Evolutionary conservation across 2,888 invertebrate genomes (phyloP).

Genomic region (Trichogramma evanescens): DNA sequence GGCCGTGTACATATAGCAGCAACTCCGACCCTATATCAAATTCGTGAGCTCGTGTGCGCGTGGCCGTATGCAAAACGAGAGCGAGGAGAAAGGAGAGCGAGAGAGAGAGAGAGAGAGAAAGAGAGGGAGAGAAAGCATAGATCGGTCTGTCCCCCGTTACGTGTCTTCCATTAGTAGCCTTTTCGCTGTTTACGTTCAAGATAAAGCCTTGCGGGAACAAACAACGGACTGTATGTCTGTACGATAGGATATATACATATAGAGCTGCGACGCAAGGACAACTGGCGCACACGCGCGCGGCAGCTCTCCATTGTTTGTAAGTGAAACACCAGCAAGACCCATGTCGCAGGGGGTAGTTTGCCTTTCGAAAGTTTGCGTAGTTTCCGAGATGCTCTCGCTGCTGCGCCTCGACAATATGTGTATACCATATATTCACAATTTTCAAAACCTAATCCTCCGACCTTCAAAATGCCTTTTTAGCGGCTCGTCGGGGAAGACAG

Average conservation of each 20-base stretch:
- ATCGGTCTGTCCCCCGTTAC: constrained; percentile 5
- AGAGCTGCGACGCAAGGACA: too few relatives aligned
- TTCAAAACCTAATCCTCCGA: too few relatives aligned
- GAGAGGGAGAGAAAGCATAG: too few relatives aligned
- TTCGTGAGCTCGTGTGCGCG: too few relatives aligned
- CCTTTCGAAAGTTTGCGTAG: constrained; percentile 28
- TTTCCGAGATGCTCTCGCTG: constrained; percentile 24
- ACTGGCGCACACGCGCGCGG: constrained; percentile 10
- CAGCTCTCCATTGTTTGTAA: constrained; percentile 8
- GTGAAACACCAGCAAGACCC: too few relatives aligned
- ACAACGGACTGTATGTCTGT: constrained; percentile 30
- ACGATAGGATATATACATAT: too few relatives aligned
- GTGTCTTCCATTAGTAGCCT: constrained; percentile 31
- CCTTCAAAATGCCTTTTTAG: background rate
- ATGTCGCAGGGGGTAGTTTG: constrained; percentile 28
- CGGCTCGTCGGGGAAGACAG: background rate
- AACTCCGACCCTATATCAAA: too few relatives aligned
- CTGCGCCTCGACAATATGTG: constrained; percentile 22
- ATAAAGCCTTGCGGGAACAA: constrained; percentile 42
- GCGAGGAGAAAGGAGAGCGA: too few relatives aligned
- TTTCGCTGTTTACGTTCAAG: constrained; percentile 41
- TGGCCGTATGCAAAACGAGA: too few relatives aligned
- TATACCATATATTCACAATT: constrained; percentile 19
- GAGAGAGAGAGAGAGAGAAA: too few relatives aligned
- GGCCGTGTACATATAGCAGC: too few relatives aligned